Evolutionary conservation across 1,140 invertebrate genomes (phyloP).

Genomic region (Augochlora pura): DNA sequence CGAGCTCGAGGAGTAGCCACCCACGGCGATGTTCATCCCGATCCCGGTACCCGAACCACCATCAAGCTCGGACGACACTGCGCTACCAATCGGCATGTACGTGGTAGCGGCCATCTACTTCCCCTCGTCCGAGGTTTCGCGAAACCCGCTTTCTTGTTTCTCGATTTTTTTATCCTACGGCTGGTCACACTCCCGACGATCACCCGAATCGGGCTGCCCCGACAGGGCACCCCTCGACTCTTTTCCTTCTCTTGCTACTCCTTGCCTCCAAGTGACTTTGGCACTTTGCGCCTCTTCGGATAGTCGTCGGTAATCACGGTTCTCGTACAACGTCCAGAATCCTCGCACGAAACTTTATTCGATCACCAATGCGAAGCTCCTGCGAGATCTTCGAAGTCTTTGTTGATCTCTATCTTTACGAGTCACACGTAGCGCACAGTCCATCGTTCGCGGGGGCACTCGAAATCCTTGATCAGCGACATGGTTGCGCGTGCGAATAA

Average conservation of each 20-base stretch:
- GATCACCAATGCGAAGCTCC: no score
- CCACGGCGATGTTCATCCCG: conserved; percentile 85
- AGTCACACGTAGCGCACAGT: conserved; percentile 54
- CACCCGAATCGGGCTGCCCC: not conserved
- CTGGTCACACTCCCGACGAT: not conserved
- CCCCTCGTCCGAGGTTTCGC: conserved; percentile 62
- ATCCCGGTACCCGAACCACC: conserved; percentile 86
- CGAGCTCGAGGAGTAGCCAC: conserved; percentile 87
- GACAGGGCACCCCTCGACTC: not conserved
- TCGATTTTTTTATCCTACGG: not conserved
- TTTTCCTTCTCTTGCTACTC: not conserved
- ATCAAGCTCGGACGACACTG: conserved; percentile 87
- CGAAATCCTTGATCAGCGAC: conserved; percentile 37
- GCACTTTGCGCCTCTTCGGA: no score
- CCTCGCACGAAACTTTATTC: no score
- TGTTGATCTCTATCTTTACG: conserved; percentile 3
- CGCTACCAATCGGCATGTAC: conserved; percentile 90
- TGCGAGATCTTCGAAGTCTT: no score
- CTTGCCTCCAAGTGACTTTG: not conserved
- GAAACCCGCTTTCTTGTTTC: conserved; percentile 24
- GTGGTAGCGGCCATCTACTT: conserved; percentile 90
- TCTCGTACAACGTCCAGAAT: no score
- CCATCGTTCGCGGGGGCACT: conserved; percentile 57
- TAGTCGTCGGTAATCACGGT: not conserved
- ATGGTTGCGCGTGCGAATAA: conserved; percentile 39